Evolutionary conservation across 92 coral and sea anemone genomes (phyloP).

Genomic region (Plumapathes pennacea): DNA sequence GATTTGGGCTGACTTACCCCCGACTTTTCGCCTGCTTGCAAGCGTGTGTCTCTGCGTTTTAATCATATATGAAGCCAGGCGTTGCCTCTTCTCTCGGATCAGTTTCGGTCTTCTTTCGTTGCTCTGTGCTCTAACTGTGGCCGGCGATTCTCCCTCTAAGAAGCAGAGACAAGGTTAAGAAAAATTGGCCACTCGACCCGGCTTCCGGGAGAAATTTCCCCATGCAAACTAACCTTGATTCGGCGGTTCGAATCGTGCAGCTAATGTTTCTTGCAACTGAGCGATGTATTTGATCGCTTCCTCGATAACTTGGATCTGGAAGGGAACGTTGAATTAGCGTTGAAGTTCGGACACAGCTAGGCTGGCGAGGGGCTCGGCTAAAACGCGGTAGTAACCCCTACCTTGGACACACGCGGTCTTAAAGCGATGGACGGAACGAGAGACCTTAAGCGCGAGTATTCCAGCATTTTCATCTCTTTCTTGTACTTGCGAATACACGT

Average conservation of each 20-base stretch:
- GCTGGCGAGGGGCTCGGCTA: not conserved
- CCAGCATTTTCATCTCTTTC: slow-evolving; percentile 68
- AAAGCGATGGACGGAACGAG: slow-evolving; percentile 89
- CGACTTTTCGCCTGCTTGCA: slow-evolving; percentile 78
- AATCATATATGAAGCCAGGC: slow-evolving; percentile 94
- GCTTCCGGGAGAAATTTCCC: slow-evolving; percentile 21
- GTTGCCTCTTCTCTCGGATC: slow-evolving; percentile 81
- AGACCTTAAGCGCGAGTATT: slow-evolving; percentile 86
- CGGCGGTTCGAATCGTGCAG: slow-evolving; percentile 51
- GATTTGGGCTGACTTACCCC: slow-evolving; percentile 78
- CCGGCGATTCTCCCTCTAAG: no score
- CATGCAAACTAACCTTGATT: slow-evolving; percentile 50
- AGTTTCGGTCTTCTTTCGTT: slow-evolving; percentile 58
- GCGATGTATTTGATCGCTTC: slow-evolving; percentile 99
- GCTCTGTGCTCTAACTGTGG: no score
- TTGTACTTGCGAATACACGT: slow-evolving; percentile 63
- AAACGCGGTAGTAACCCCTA: slow-evolving; percentile 18
- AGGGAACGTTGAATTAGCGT: not conserved
- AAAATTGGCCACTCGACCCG: no score
- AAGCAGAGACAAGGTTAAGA: no score
- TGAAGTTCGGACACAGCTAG: not conserved
- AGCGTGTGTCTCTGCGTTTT: slow-evolving; percentile 79
- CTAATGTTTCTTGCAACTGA: slow-evolving; percentile 80
- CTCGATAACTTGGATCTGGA: slow-evolving; percentile 93
- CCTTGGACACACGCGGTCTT: slow-evolving; percentile 83